Evolutionary conservation across 2,797 vertebrate species (phyloP).

Genomic region (Pipistrellus nathusii): DNA sequence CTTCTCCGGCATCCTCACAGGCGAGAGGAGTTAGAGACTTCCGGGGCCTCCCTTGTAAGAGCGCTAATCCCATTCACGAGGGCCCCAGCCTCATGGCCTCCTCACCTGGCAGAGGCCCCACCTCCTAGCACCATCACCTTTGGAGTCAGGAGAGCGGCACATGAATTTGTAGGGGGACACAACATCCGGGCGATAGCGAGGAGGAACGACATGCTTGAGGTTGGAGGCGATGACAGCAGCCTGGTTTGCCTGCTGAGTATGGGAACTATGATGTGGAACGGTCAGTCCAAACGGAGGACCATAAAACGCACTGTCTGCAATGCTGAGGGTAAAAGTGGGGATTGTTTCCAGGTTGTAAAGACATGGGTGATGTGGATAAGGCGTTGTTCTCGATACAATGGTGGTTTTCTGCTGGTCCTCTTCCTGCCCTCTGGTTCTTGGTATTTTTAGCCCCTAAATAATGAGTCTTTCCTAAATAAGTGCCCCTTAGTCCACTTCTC

Average conservation of each 20-base stretch:
- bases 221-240: not conserved
- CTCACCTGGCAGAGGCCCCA: not conserved
- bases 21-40: not conserved
- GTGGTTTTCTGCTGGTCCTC: not conserved
- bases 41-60: not conserved
- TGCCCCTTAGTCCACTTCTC: not conserved
- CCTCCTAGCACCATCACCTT: not conserved
- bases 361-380: not conserved
- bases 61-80: no score
- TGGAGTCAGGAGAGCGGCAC: not conserved
- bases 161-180: not conserved
- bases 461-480: not conserved
- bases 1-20: not conserved
- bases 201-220: not conserved
- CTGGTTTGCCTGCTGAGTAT: not conserved
- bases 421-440: not conserved
- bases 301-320: conserved; percentile 20
- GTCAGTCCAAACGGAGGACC: not conserved
- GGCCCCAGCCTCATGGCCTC: not conserved
- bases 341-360: conserved; percentile 12
- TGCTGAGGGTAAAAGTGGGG: conserved; percentile 36
- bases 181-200: not conserved
- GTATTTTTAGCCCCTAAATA: not conserved
- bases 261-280: not conserved
- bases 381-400: not conserved